These are phyloP conservation scores for Antheraea pernyi DNA, from an alignment of 1,140 invertebrate genomes.

Conservation along the genomic window DNA sequence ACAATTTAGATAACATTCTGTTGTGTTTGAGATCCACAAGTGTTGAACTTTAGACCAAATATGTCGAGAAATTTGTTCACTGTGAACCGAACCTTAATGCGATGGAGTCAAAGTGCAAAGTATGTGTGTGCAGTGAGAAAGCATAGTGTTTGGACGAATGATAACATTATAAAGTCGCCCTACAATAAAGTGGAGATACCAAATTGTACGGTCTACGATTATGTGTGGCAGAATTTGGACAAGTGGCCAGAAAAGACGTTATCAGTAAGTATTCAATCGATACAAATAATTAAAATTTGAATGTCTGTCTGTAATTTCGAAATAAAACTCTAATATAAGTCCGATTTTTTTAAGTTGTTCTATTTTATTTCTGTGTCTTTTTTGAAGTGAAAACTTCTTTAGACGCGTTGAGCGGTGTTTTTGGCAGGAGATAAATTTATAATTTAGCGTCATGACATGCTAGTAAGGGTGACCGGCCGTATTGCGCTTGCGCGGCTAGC, in stretches of 20 bases:
- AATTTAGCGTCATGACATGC: too few species aligned
- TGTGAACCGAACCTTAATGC: conserved; percentile 36
- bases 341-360: too few species aligned
- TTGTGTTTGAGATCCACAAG: neutral
- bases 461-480: too few species aligned
- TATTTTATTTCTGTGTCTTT: too few species aligned
- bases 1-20: neutral
- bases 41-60: neutral
- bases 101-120: conserved; percentile 40
- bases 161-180: conserved; percentile 64
- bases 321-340: too few species aligned
- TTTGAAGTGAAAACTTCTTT: too few species aligned
- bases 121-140: conserved; percentile 37
- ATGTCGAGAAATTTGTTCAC: conserved; percentile 32
- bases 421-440: too few species aligned
- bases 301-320: too few species aligned
- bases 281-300: neutral
- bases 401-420: too few species aligned
- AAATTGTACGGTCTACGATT: conserved; percentile 81
- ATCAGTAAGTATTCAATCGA: conserved; percentile 75
- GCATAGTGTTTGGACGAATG: conserved; percentile 49
- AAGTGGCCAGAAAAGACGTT: conserved; percentile 81
- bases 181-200: conserved; percentile 76
- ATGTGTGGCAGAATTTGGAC: conserved; percentile 82
- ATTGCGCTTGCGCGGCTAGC: too few species aligned